A percentile compares a stretch with the other conserved stretches of the same genome.
phyloP scores from a whole-genome alignment of 2,888 invertebrate species.

The Drosophila hawaiiensis region DNA sequence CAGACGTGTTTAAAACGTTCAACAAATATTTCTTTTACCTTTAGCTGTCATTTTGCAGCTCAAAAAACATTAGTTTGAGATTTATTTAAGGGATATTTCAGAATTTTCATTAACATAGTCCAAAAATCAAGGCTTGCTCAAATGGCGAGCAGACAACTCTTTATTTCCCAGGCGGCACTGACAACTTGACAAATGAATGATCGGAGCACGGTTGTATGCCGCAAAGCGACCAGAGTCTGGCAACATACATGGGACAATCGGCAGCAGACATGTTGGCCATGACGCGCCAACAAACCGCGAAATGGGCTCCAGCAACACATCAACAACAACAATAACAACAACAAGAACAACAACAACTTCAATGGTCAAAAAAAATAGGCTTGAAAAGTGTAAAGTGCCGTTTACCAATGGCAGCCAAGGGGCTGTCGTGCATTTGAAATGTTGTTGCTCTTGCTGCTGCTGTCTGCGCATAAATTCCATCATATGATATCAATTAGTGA shows the following conservation, averaged over 20 bases:
- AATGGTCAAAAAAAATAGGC: slow-evolving; percentile 26
- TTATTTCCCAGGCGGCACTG: slow-evolving; percentile 28
- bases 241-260: slow-evolving; percentile 24
- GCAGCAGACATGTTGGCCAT: slow-evolving; percentile 42
- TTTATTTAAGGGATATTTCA: not conserved
- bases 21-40: not conserved
- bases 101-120: slow-evolving; percentile 1
- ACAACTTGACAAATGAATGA: slow-evolving; percentile 79
- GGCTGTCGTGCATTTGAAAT: slow-evolving; percentile 6
- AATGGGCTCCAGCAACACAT: slow-evolving; percentile 38
- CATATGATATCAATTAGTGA: slow-evolving; percentile 81
- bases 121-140: slow-evolving; percentile 13
- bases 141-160: not conserved
- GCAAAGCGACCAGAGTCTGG: slow-evolving; percentile 61
- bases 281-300: slow-evolving; percentile 76
- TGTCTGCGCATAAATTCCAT: slow-evolving; percentile 77
- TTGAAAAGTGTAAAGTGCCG: slow-evolving; percentile 63
- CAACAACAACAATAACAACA: slow-evolving; percentile 7
- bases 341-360: slow-evolving; percentile 10
- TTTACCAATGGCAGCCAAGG: slow-evolving; percentile 57
- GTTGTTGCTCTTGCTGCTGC: slow-evolving; percentile 22
- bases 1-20: not conserved
- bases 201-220: slow-evolving; percentile 56
- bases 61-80: not conserved
- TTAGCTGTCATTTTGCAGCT: not conserved